Evolutionary conservation across 2,113 vertebrate species (phyloP).

Genomic region (Promerops cafer): DNA sequence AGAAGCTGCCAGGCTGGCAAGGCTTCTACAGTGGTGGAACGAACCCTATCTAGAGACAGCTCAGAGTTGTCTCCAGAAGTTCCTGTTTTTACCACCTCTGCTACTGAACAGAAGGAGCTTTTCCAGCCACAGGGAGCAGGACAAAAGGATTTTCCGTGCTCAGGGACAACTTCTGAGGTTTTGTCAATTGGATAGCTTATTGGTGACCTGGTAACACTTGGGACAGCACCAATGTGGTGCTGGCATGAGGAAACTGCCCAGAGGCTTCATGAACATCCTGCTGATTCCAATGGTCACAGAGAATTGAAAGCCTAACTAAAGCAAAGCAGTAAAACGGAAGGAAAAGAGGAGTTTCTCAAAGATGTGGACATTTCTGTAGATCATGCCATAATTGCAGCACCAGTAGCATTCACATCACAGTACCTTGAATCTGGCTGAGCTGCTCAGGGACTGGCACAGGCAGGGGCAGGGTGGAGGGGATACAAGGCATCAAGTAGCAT

Average conservation of each 20-base stretch:
- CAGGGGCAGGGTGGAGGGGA: neutral
- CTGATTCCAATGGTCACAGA: neutral
- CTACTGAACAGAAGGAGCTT: neutral
- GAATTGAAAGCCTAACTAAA: neutral
- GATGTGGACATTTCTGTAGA: neutral
- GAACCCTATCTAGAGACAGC: too few relatives aligned
- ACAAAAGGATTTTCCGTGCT: neutral
- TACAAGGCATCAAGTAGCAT: neutral
- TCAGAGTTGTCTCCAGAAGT: neutral
- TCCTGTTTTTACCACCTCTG: neutral
- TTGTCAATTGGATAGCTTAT: neutral
- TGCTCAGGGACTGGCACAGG: neutral
- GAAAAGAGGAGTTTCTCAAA: neutral
- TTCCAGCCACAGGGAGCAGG: neutral
- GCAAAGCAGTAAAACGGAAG: neutral
- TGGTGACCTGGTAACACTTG: neutral
- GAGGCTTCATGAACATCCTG: neutral
- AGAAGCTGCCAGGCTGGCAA: neutral
- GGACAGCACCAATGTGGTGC: neutral
- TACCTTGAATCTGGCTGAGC: neutral
- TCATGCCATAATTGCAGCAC: neutral
- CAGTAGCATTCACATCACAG: neutral
- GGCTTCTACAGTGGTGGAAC: neutral
- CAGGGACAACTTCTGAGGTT: neutral
- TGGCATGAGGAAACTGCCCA: neutral